Evolutionary conservation across 2,113 vertebrate species (phyloP), one percentile per base, ranked within the genome.

Genomic region (Channa maculata): DNA sequence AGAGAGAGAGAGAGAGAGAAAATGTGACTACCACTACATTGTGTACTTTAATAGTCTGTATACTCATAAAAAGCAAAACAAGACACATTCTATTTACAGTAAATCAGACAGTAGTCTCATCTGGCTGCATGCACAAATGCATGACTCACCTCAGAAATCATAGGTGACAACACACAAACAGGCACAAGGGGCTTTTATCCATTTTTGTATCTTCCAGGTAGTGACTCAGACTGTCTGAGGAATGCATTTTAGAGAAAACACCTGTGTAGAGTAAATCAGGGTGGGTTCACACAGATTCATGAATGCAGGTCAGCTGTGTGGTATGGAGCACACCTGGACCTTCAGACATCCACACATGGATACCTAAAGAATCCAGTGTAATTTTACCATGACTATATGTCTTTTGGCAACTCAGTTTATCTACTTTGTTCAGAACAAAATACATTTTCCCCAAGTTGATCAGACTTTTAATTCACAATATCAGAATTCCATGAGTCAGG

Each of bases 251-350:
- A 45, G 65, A 39, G 58, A 80, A 63, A 86, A 89, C 80, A 89
- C 83, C 85, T 86, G 88, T 79, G 75, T 54, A 53, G 6, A 70
- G 75, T 54, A 53, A 7, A 70, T 80, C 52, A 59, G 82, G 85
- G 88, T 86, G 7, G 74, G 79, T 79, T 89, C 86, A 90, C 88
- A 92, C 92, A 86, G 83, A 92, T 93, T 84, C 49, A 43, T 83
- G 65, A 80, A 86, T 76, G 57, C 68, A 82, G 77, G 83, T 85
- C 71, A 8, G 60, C 68, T 60, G 62, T 14, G 49, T 50, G 80
- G 79, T 86, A 84, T 65, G 87, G 78, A 73, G 83, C 87, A 91
- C 92, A 93, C 86, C 92, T 93, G 93, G 85, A 92, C 76, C 37
- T 3, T 67, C 58, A 69, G 58, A 59, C 44, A 6, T 49, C 38